Conservation (phyloP, 2,113 vertebrate genomes). For the Lagenorhynchus albirostris region DNA sequence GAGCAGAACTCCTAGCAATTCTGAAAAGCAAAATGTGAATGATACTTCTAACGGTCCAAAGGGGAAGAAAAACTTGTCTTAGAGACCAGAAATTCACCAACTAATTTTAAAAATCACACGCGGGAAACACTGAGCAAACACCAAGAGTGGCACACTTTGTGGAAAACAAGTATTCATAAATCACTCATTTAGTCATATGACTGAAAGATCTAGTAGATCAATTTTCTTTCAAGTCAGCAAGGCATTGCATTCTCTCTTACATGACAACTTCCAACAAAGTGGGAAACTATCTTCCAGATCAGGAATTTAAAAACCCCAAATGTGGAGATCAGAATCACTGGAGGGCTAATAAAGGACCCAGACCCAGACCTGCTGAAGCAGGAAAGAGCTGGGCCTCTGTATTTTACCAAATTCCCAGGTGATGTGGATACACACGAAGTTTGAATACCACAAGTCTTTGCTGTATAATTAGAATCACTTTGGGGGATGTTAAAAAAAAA, state of each 20-base stretch:
- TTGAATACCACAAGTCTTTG: background rate
- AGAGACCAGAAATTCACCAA: slow-evolving; percentile 8
- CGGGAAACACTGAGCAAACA: background rate
- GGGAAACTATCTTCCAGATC: background rate
- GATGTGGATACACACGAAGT: background rate
- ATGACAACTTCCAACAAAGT: background rate
- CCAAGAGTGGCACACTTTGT: background rate
- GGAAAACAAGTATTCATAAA: background rate
- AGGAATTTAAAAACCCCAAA: background rate
- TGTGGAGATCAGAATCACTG: background rate
- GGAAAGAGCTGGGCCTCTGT: background rate
- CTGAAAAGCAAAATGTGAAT: background rate
- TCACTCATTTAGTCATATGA: background rate
- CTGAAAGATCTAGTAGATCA: background rate
- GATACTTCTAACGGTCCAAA: background rate
- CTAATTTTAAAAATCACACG: background rate
- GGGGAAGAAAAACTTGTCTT: background rate
- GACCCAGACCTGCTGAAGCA: background rate
- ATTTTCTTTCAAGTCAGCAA: background rate
- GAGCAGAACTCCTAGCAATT: background rate
- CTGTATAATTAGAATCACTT: background rate
- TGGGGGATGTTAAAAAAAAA: background rate
- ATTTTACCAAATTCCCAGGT: background rate
- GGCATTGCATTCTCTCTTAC: background rate
- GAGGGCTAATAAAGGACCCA: background rate